phyloP scores from a whole-genome alignment of 2,888 invertebrate species.

The Saturnia japonica region DNA sequence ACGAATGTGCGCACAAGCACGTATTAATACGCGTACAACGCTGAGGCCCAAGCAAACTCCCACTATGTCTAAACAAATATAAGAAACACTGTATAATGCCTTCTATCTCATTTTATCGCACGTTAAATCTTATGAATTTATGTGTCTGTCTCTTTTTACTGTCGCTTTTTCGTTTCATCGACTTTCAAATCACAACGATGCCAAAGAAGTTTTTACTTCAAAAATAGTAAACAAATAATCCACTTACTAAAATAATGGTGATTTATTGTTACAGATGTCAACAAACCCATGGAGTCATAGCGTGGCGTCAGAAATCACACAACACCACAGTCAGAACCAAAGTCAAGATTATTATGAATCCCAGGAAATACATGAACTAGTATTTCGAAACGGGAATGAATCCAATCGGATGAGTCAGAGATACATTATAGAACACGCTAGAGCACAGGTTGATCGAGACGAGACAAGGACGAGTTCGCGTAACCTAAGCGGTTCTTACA shows the following conservation, averaged over 20 bases:
- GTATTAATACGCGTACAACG: no score
- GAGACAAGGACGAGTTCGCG: neutral
- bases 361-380: neutral
- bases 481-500: neutral
- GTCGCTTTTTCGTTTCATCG: no score
- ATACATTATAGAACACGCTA: neutral
- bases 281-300: slow-evolving; percentile 10
- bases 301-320: neutral
- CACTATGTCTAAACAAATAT: no score
- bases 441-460: neutral
- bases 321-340: neutral
- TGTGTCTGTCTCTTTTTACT: no score
- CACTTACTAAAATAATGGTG: neutral
- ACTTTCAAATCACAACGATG: no score
- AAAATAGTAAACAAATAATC: no score
- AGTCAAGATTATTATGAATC: neutral
- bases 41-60: no score
- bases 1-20: no score
- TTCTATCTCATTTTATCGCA: no score
- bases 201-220: no score
- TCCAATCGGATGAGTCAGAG: neutral
- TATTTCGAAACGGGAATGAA: neutral
- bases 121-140: no score
- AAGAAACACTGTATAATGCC: no score
- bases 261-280: slow-evolving; percentile 2